A percentile compares a stretch with the other conserved stretches of the same genome.
These are phyloP conservation scores for Isichthys henryi DNA, from an alignment of 2,113 vertebrate genomes.

Conservation along the genomic window DNA sequence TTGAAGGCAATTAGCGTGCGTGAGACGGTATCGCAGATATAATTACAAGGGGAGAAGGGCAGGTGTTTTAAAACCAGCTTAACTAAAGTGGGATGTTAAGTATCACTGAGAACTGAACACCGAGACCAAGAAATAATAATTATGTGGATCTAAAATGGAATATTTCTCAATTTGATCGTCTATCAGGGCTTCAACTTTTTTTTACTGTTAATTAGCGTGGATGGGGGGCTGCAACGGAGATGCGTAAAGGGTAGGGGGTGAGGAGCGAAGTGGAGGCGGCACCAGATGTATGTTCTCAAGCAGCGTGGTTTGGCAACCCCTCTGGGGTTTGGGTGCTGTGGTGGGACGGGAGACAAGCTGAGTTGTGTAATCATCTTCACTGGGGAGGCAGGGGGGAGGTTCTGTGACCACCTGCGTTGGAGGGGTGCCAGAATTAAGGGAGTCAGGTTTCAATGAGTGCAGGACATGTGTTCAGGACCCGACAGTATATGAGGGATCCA, in stretches of 20 bases:
- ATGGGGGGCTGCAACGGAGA: slow-evolving; percentile 21
- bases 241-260: slow-evolving; percentile 16
- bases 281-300: slow-evolving; percentile 47
- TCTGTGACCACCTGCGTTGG: background rate
- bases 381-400: background rate
- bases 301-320: slow-evolving; percentile 29
- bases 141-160: slow-evolving; percentile 43
- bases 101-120: slow-evolving; percentile 38
- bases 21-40: slow-evolving; percentile 76
- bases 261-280: slow-evolving; percentile 23
- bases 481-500: background rate
- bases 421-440: background rate
- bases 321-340: background rate
- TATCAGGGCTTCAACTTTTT: slow-evolving; percentile 48
- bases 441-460: background rate
- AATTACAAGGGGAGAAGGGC: slow-evolving; percentile 72
- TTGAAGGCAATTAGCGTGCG: slow-evolving; percentile 72
- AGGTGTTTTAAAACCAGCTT: slow-evolving; percentile 68
- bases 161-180: slow-evolving; percentile 45
- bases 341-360: background rate
- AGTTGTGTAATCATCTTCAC: slow-evolving; percentile 9
- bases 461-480: background rate
- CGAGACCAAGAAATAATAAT: slow-evolving; percentile 24
- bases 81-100: slow-evolving; percentile 55
- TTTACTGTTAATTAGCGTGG: slow-evolving; percentile 8